Conservation (phyloP, 2,888 invertebrate genomes). For the Campopleginae sp. region DNA sequence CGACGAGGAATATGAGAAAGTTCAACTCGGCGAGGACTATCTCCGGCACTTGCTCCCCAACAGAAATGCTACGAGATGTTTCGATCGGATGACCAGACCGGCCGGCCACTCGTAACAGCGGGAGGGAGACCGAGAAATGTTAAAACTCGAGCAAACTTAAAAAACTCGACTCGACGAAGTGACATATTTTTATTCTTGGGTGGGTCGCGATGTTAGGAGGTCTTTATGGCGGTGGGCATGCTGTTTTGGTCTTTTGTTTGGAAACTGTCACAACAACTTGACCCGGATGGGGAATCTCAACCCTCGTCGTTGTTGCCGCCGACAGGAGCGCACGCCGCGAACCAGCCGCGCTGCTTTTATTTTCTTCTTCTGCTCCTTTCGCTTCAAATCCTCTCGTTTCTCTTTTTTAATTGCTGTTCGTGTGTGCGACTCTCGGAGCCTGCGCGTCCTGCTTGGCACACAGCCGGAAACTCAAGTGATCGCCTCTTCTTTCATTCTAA, state of each 20-base stretch:
- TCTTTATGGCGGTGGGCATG: constrained; percentile 33
- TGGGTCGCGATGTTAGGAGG: neutral
- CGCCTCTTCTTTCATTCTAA: constrained; percentile 33
- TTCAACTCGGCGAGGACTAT: neutral
- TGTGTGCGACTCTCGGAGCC: too few relatives aligned
- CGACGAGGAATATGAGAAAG: constrained; percentile 1
- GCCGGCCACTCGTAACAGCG: constrained; percentile 40
- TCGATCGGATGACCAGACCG: neutral
- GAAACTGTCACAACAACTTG: constrained; percentile 82
- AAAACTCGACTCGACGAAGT: too few relatives aligned
- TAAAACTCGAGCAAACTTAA: constrained; percentile 7
- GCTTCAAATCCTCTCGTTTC: constrained; percentile 40
- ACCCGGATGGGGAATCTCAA: constrained; percentile 66
- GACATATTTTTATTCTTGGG: constrained; percentile 47
- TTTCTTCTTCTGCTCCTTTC: constrained; percentile 19
- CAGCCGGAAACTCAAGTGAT: constrained; percentile 61
- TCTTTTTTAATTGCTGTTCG: too few relatives aligned
- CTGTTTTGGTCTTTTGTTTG: constrained; percentile 75
- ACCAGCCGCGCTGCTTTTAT: constrained; percentile 70
- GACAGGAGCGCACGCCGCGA: constrained; percentile 58
- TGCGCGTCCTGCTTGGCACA: constrained; percentile 18
- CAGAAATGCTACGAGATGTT: neutral
- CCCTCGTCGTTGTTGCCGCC: constrained; percentile 56
- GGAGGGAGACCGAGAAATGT: constrained; percentile 26
- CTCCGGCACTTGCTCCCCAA: neutral